phyloP scores from a whole-genome alignment of 2,888 invertebrate species.

The Papilio demoleus region DNA sequence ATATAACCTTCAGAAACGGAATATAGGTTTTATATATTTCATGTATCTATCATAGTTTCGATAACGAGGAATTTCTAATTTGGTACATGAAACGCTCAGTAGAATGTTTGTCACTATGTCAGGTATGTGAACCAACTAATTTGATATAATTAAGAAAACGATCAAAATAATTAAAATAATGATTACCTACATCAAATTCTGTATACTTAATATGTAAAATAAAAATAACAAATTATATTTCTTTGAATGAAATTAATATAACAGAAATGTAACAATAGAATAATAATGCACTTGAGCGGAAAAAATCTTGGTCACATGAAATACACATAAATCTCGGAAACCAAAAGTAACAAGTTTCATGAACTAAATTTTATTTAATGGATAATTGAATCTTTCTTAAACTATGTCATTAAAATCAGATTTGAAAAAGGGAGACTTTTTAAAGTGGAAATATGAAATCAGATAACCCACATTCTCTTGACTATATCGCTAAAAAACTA shows the following conservation, averaged over 20 bases:
- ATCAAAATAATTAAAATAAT: not conserved
- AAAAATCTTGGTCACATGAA: no score
- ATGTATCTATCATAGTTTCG: not conserved
- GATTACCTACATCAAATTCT: not conserved
- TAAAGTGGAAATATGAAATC: no score
- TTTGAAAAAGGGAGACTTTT: no score
- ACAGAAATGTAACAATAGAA: no score
- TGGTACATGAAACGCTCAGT: not conserved
- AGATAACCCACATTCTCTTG: no score
- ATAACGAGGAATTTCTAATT: not conserved
- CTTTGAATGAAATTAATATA: no score
- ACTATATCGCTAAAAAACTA: not conserved
- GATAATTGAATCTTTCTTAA: no score
- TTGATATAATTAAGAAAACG: not conserved
- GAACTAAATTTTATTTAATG: not conserved
- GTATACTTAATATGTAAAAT: not conserved
- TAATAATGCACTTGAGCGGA: no score
- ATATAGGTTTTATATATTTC: not conserved
- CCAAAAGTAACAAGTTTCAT: no score
- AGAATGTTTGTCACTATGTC: slow-evolving; percentile 5
- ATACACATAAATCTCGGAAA: no score
- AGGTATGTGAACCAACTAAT: slow-evolving; percentile 4
- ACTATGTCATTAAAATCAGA: no score
- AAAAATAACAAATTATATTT: no score
- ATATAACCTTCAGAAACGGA: not conserved